phyloP scores from a whole-genome alignment of 2,113 vertebrate species.

The Oryzias javanicus region DNA sequence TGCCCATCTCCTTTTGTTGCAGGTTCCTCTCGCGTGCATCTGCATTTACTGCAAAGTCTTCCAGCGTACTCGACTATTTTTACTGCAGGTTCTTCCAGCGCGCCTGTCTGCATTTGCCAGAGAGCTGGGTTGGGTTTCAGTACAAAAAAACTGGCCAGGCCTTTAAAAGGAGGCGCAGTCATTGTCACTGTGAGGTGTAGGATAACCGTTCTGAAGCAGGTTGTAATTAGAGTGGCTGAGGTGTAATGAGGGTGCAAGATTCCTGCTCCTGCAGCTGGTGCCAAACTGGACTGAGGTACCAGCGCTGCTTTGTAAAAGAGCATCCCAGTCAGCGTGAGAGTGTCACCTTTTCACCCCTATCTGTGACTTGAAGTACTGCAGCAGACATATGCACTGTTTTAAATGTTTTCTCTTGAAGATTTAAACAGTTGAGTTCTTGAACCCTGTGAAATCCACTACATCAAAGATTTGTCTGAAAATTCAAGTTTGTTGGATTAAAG shows the following conservation, averaged over 20 bases:
- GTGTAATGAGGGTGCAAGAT: slow-evolving; percentile 86
- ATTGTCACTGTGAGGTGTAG: slow-evolving; percentile 80
- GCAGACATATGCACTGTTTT: not conserved
- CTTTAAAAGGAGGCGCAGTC: slow-evolving; percentile 73
- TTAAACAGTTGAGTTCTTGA: no score
- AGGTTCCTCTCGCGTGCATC: no score
- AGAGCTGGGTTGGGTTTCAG: slow-evolving; percentile 72
- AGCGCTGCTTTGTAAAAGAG: slow-evolving; percentile 42
- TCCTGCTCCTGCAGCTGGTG: slow-evolving; percentile 71
- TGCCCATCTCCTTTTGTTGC: no score
- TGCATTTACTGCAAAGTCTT: no score
- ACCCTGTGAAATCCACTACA: no score
- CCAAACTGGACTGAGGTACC: slow-evolving; percentile 71
- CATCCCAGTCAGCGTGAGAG: slow-evolving; percentile 23
- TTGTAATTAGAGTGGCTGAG: slow-evolving; percentile 84
- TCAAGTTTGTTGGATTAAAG: no score
- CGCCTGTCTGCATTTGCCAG: no score
- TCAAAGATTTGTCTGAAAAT: no score
- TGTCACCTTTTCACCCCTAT: slow-evolving; percentile 19
- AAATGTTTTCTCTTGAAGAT: not conserved
- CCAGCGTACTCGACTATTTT: no score
- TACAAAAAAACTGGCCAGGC: slow-evolving; percentile 68
- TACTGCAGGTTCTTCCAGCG: no score
- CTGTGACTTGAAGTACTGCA: slow-evolving; percentile 17
- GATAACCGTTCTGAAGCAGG: slow-evolving; percentile 82